phyloP scores from a whole-genome alignment of 2,113 vertebrate genomes.

The Hypocryptadius cinnamomeus region DNA sequence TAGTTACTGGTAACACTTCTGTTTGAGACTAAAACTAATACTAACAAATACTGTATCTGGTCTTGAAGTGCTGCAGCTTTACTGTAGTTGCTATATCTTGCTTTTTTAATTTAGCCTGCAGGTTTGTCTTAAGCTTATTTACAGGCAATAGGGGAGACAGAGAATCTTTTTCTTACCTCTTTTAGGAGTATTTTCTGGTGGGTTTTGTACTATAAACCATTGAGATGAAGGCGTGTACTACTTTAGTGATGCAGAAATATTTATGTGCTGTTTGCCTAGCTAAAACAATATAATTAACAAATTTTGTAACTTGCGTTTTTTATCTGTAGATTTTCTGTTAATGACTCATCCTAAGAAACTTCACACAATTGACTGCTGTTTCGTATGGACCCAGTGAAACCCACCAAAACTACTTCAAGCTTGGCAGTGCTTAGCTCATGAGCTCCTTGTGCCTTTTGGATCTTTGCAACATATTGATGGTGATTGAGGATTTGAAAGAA shows the following conservation, averaged over 20 bases:
- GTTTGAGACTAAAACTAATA: background rate
- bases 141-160: background rate
- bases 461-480: slow-evolving; percentile 66
- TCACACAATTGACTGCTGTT: slow-evolving; percentile 55
- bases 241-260: background rate
- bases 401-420: slow-evolving; percentile 74
- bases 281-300: background rate
- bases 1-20: background rate
- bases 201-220: background rate
- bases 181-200: background rate
- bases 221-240: background rate
- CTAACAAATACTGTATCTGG: background rate
- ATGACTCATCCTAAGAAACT: slow-evolving; percentile 73
- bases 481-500: slow-evolving; percentile 68
- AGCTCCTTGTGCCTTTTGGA: slow-evolving; percentile 80
- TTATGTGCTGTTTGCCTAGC: background rate
- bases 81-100: background rate
- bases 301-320: background rate
- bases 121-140: background rate
- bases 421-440: slow-evolving; percentile 73
- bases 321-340: slow-evolving; percentile 69
- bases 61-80: background rate
- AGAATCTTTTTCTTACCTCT: background rate
- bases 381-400: slow-evolving; percentile 61
- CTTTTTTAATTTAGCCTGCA: background rate